A percentile compares a stretch with the other conserved stretches of the same genome.
phyloP scores from a whole-genome alignment of 1,140 invertebrate species.

The Grapholita molesta region DNA sequence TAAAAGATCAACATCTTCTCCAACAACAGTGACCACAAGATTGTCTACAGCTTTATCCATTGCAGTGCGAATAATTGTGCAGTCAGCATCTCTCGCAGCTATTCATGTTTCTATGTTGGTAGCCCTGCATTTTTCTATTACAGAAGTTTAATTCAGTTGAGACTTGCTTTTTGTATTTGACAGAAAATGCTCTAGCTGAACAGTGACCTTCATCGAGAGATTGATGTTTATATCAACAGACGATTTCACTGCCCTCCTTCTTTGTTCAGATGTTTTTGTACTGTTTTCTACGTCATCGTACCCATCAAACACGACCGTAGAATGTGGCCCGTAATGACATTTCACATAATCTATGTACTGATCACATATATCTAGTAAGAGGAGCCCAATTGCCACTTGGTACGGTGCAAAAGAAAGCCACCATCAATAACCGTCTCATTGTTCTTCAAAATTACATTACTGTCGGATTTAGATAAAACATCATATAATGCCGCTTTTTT shows the following conservation, averaged over 20 bases:
- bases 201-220: too few species aligned
- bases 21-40: constrained; percentile 36
- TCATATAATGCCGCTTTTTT: constrained; percentile 43
- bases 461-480: constrained; percentile 36
- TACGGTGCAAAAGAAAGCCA: constrained; percentile 33
- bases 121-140: constrained; percentile 33
- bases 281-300: constrained; percentile 37
- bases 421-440: constrained; percentile 40
- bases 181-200: constrained; percentile 42
- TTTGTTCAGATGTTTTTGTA: constrained; percentile 41
- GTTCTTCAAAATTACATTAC: constrained; percentile 28
- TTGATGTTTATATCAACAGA: too few species aligned
- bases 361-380: constrained; percentile 30
- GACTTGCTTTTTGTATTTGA: constrained; percentile 44
- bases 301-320: constrained; percentile 46
- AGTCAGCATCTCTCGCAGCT: constrained; percentile 44
- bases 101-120: constrained; percentile 35
- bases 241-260: background rate
- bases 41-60: constrained; percentile 30
- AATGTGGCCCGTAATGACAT: constrained; percentile 40
- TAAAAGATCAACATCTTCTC: constrained; percentile 42
- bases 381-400: constrained; percentile 34
- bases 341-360: constrained; percentile 34
- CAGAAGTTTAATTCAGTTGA: constrained; percentile 42
- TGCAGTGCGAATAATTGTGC: constrained; percentile 45